phyloP scores from a whole-genome alignment of 2,113 vertebrate species.

The Megaceryle maxima region DNA sequence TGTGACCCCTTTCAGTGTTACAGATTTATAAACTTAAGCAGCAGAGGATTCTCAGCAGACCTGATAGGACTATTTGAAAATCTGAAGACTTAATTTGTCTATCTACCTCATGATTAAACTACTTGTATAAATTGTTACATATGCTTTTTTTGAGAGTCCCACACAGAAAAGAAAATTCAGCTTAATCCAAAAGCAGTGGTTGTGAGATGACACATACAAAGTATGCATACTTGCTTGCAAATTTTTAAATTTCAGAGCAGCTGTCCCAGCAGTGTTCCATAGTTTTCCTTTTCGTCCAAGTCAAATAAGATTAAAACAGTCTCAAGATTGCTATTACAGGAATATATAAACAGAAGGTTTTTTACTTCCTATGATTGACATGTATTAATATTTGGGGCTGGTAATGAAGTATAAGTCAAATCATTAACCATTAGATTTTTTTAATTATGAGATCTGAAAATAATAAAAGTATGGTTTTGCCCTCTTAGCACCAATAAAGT shows the following conservation, averaged over 20 bases:
- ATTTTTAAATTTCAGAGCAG: neutral
- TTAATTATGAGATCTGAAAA: neutral
- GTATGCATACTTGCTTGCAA: accelerated
- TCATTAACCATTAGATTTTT: neutral
- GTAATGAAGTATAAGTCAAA: neutral
- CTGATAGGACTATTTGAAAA: neutral
- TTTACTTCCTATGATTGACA: neutral
- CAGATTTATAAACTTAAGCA: neutral
- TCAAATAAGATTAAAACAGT: neutral
- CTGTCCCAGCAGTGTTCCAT: neutral
- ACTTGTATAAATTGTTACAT: neutral
- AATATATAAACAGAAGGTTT: neutral
- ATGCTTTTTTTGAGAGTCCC: neutral
- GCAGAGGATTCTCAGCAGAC: neutral
- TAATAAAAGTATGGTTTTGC: neutral
- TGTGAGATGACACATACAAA: neutral
- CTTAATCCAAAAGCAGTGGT: neutral
- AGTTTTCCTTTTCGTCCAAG: neutral
- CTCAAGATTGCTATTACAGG: neutral
- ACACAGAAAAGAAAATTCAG: neutral
- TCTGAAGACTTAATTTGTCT: no score
- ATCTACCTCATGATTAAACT: neutral
- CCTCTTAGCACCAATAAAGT: neutral
- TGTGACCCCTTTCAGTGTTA: neutral
- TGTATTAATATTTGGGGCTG: no score